These are phyloP conservation scores for Tor tambroides DNA, from an alignment of 2,113 vertebrate genomes.

Conservation along the genomic window DNA sequence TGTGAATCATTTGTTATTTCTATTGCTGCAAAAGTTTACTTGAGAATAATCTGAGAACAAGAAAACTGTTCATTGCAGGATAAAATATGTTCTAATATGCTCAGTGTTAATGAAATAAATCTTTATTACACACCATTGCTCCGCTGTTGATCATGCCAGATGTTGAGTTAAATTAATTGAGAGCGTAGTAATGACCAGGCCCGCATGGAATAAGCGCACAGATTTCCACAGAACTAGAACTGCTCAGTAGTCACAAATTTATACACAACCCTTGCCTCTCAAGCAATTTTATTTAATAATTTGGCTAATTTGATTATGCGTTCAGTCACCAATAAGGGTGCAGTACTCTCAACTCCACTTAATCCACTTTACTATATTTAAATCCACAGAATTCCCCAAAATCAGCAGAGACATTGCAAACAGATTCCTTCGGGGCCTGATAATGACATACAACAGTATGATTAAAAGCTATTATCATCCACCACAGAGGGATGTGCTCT, in stretches of 20 bases:
- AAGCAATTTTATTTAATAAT: not conserved
- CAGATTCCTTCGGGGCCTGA: not conserved
- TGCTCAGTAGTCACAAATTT: not conserved
- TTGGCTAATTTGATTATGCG: conserved; percentile 8
- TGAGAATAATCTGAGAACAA: not conserved
- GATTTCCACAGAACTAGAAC: not conserved
- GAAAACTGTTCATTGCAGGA: not conserved
- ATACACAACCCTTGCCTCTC: not conserved
- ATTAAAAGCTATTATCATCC: conserved; percentile 47
- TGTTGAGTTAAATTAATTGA: conserved; percentile 48
- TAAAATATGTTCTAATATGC: conserved; percentile 3
- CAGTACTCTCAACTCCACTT: not conserved
- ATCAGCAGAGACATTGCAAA: not conserved
- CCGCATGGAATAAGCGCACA: not conserved
- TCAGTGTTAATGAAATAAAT: conserved; percentile 35
- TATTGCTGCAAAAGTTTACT: conserved; percentile 27
- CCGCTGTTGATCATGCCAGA: conserved; percentile 47
- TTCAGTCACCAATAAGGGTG: not conserved
- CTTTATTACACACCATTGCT: conserved; percentile 38
- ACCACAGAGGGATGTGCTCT: conserved; percentile 24
- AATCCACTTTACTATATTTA: not conserved
- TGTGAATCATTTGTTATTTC: not conserved
- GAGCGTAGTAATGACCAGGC: conserved; percentile 40
- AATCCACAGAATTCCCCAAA: not conserved
- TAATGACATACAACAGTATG: conserved; percentile 33